Evolutionary conservation across 2,888 invertebrate genomes (phyloP).

Genomic region (Drosophila affinis): DNA sequence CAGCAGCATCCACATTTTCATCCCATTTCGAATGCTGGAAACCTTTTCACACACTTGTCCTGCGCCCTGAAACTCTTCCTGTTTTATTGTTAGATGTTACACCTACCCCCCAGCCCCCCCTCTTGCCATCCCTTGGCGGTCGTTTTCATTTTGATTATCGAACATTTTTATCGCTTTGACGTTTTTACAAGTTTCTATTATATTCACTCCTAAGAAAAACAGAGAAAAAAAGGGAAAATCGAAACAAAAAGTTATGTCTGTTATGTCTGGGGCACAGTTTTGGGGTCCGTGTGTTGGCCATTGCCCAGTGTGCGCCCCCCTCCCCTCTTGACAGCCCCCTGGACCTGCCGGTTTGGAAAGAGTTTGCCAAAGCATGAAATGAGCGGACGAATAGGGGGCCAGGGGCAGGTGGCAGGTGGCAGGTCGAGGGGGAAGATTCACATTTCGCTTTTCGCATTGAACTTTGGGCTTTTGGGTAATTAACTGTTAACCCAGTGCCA

Average conservation of each 20-base stretch:
- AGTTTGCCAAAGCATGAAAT: conserved; percentile 44
- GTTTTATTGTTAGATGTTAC: conserved; percentile 51
- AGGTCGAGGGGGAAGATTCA: neutral
- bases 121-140: conserved; percentile 11
- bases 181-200: conserved; percentile 54
- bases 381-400: conserved; percentile 20
- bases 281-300: conserved; percentile 33
- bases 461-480: conserved; percentile 40
- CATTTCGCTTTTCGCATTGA: conserved; percentile 37
- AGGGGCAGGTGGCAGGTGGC: neutral
- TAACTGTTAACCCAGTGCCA: conserved; percentile 49
- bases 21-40: conserved; percentile 17
- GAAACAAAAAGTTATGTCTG: conserved; percentile 47
- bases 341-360: conserved; percentile 5
- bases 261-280: conserved; percentile 48
- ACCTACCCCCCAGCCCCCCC: conserved; percentile 11
- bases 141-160: conserved; percentile 54
- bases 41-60: conserved; percentile 52
- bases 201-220: conserved; percentile 16
- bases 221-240: conserved; percentile 9
- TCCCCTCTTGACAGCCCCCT: neutral
- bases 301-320: conserved; percentile 18
- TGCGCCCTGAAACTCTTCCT: conserved; percentile 51
- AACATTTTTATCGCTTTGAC: conserved; percentile 59
- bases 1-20: conserved; percentile 45